These are phyloP conservation scores for Gambusia affinis DNA, from an alignment of 2,113 vertebrate species.

Conservation along the genomic window DNA sequence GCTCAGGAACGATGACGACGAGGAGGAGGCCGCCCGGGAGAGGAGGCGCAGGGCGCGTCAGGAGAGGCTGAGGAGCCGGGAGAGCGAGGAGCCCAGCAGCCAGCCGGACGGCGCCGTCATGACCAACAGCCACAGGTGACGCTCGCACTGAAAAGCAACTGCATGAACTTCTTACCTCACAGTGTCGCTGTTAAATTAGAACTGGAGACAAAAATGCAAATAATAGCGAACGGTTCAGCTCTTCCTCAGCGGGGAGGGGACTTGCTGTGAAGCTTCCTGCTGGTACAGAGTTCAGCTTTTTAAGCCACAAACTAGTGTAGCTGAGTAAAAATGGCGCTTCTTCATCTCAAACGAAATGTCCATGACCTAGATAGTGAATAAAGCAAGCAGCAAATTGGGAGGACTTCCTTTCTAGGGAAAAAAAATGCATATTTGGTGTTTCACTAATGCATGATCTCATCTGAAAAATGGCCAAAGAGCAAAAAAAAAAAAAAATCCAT, in stretches of 20 bases:
- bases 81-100: constrained; percentile 83
- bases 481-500: constrained; percentile 15
- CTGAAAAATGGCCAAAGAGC: constrained; percentile 1
- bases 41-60: constrained; percentile 92
- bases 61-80: constrained; percentile 84
- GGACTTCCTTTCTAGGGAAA: background rate
- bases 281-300: background rate
- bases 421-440: too few species aligned
- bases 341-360: background rate
- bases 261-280: too few species aligned
- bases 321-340: background rate
- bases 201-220: background rate
- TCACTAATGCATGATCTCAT: constrained; percentile 20
- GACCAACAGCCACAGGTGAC: constrained; percentile 91
- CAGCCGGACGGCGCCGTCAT: constrained; percentile 80
- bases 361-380: background rate
- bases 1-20: constrained; percentile 88
- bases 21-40: constrained; percentile 94
- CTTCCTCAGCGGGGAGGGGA: too few species aligned
- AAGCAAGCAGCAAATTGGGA: background rate
- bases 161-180: background rate
- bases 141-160: background rate
- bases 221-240: too few species aligned
- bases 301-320: background rate
- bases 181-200: background rate